A percentile compares a stretch with the other conserved stretches of the same genome.
Conservation (phyloP, 1,140 invertebrate genomes). For the Hypothenemus hampei region DNA sequence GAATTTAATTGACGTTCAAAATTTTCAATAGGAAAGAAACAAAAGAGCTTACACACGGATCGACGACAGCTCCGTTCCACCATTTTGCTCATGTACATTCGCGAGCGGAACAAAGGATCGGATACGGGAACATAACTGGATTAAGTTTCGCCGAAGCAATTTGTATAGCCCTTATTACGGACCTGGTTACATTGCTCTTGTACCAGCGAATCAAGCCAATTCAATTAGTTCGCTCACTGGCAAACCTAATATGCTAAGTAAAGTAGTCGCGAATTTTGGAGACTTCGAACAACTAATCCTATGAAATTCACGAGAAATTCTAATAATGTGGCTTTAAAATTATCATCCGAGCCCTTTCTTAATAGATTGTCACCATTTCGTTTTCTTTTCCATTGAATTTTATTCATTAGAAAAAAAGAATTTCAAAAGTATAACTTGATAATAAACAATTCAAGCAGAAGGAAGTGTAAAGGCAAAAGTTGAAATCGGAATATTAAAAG, state of each 20-base stretch:
- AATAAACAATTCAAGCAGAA: too few species aligned
- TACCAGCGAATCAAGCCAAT: slow-evolving; percentile 42
- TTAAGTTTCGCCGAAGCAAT: slow-evolving; percentile 43
- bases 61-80: slow-evolving; percentile 11
- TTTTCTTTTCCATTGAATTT: too few species aligned
- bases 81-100: slow-evolving; percentile 34
- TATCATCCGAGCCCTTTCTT: neutral
- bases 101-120: slow-evolving; percentile 38
- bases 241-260: slow-evolving; percentile 43
- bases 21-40: slow-evolving; percentile 19
- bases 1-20: slow-evolving; percentile 22
- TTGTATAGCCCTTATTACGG: slow-evolving; percentile 43
- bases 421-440: too few species aligned
- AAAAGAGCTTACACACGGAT: slow-evolving; percentile 13
- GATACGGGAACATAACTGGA: slow-evolving; percentile 39
- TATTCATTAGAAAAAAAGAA: too few species aligned
- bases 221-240: slow-evolving; percentile 42
- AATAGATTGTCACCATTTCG: too few species aligned
- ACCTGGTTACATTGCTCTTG: slow-evolving; percentile 38
- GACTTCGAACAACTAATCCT: slow-evolving; percentile 16
- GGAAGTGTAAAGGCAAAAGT: too few species aligned
- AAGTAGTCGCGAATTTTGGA: slow-evolving; percentile 39
- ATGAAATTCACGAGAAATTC: slow-evolving; percentile 25
- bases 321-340: slow-evolving; percentile 19
- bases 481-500: too few species aligned